Evolutionary conservation across 2,113 vertebrate genomes (phyloP).

Genomic region (Capreolus pygargus): DNA sequence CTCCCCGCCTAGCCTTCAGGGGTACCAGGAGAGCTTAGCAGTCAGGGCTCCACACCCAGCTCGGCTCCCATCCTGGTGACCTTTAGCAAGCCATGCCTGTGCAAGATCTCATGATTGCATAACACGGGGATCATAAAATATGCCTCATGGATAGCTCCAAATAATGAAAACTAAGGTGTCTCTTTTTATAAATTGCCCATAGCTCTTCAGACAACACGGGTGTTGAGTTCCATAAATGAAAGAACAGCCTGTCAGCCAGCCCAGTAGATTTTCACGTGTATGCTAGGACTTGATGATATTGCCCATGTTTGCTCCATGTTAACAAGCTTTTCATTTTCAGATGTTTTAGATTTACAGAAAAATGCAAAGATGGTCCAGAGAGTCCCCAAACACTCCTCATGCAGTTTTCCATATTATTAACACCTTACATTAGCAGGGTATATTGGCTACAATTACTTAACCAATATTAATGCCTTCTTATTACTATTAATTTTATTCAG

Average conservation of each 20-base stretch:
- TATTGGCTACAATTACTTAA: background rate
- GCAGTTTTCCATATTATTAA: background rate
- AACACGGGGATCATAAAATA: slow-evolving; percentile 8
- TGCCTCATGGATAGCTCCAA: background rate
- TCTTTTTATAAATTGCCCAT: background rate
- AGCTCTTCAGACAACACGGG: background rate
- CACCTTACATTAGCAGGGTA: background rate
- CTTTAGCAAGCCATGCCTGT: background rate
- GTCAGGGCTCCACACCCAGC: background rate
- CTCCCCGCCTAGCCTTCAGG: background rate
- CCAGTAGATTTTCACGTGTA: background rate
- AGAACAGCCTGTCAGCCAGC: background rate
- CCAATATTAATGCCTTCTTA: background rate
- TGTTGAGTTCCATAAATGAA: background rate
- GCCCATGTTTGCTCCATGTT: background rate
- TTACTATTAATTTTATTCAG: background rate
- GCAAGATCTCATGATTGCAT: background rate
- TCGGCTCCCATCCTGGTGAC: background rate
- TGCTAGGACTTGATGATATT: background rate
- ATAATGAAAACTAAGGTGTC: background rate
- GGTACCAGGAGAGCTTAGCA: background rate
- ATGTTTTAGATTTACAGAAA: background rate
- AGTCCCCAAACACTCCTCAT: background rate
- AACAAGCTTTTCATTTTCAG: background rate
- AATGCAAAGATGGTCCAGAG: background rate